Evolutionary conservation across 2,797 vertebrate species (phyloP), one percentile per base, ranked within the genome.

Genomic region (Adelosebastes latens): DNA sequence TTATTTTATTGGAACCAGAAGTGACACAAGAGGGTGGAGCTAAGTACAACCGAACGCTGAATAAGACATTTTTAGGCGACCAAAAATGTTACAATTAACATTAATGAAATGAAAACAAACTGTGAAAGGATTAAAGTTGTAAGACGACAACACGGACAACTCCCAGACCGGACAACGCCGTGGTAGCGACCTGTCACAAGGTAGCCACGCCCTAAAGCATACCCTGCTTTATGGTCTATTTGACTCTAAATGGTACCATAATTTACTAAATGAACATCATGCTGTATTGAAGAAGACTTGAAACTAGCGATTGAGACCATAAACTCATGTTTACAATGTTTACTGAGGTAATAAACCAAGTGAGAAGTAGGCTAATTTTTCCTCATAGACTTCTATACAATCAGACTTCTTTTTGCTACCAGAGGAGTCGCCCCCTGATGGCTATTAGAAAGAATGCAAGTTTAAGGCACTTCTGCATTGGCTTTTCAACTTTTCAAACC

Each of bases 41-140:
- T 49, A 18, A 20, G 49, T 20, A 52, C 49, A 52, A 20, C 49
- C 4, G 8, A 20, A 20, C 2, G 49, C 20, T 20, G 8, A 52
- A 20, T 52, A 52, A n/a, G 18, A 52, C 20, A 52, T 52, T 52
- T 52, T 52, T 52, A 10, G 18, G 8, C 8, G 20, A 52, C 46
- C 46, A 0, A 46, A 46, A 6, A 0, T 0, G 42, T 46, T 46
- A 46, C 16, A 18, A 46, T 46, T 46, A 46, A n/a, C 49, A 18
- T 52, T 52, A 20, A n/a, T 52, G 49, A 52, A 52, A 4, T 0
- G 49, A 52, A 52, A 52, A n/a, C 49, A 52, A 8, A 52, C 20
- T 52, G 20, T 52, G 49, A 52, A 52, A 46, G 16, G 16, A 1
- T 1, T 46, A 18, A 46, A 46, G 42, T 46, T 46, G 16, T 18